phyloP scores from a whole-genome alignment of 2,888 invertebrate genomes.

The Lysandra coridon region DNA sequence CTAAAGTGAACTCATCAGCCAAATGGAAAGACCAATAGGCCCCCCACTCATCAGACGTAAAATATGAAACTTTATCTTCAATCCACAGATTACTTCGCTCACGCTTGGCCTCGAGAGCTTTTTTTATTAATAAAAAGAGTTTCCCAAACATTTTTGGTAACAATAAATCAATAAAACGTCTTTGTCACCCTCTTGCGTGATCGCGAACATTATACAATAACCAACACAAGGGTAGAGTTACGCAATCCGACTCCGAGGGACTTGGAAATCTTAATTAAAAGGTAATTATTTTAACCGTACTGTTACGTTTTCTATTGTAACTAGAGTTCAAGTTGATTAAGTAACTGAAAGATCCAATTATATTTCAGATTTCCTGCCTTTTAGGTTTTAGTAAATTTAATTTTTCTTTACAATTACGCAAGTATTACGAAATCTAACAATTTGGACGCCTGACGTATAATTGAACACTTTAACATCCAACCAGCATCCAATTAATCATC shows the following conservation, averaged over 20 bases:
- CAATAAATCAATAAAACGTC: not conserved
- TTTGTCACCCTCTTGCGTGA: constrained; percentile 19
- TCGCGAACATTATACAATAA: not conserved
- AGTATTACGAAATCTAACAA: not conserved
- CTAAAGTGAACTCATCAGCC: too few species aligned
- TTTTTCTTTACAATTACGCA: not conserved
- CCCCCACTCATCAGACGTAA: too few species aligned
- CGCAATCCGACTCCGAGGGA: not conserved
- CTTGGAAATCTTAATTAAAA: not conserved
- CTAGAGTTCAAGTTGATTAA: not conserved
- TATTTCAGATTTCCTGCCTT: not conserved
- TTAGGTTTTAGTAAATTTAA: too few species aligned
- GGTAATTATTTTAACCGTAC: not conserved
- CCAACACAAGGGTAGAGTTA: constrained; percentile 11
- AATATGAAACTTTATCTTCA: too few species aligned
- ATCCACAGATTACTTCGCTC: not conserved
- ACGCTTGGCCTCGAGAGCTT: not conserved
- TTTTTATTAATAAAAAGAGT: not conserved
- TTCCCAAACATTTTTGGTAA: not conserved
- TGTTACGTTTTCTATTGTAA: not conserved
- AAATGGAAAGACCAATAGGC: too few species aligned
- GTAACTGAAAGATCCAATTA: not conserved
- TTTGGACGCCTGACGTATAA: not conserved
- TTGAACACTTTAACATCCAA: not conserved
- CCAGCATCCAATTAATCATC: constrained; percentile 11